Percentiles rank a stretch among this genome's conserved stretches.
phyloP scores from a whole-genome alignment of 1,140 invertebrate genomes.

The Diorhabda carinulata region DNA sequence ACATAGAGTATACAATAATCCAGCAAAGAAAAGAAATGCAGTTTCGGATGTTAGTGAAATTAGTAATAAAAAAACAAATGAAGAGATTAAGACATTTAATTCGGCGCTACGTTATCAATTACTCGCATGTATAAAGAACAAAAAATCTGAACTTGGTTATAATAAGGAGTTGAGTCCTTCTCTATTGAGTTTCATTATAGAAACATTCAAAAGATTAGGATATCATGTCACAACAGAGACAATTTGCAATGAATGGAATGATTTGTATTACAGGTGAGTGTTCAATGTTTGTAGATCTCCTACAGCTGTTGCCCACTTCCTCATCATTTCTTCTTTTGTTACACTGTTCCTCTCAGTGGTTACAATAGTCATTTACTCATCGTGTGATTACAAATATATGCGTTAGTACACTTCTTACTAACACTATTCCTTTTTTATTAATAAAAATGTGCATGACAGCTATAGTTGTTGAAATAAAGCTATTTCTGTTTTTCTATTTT shows the following conservation, averaged over 20 bases:
- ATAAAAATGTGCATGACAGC: too few relatives aligned
- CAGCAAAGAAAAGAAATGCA: neutral
- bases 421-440: too few relatives aligned
- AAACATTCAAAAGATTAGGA: neutral
- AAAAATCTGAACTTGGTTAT: neutral
- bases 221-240: constrained; percentile 3
- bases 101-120: neutral
- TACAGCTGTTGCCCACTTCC: too few relatives aligned
- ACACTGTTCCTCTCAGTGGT: too few relatives aligned
- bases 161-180: neutral
- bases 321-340: too few relatives aligned
- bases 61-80: neutral
- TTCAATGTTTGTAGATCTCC: neutral
- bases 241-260: constrained; percentile 7
- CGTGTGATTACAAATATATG: too few relatives aligned
- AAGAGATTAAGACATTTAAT: neutral
- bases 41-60: neutral
- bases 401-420: too few relatives aligned
- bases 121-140: neutral
- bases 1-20: neutral
- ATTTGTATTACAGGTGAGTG: constrained; percentile 1
- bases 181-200: neutral
- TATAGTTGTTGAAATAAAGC: too few relatives aligned
- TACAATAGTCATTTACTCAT: too few relatives aligned
- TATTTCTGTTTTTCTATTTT: too few relatives aligned